A percentile compares a stretch with the other conserved stretches of the same genome.
Evolutionary conservation across 2,797 vertebrate species (phyloP).

Genomic region (Megalops cyprinoides): DNA sequence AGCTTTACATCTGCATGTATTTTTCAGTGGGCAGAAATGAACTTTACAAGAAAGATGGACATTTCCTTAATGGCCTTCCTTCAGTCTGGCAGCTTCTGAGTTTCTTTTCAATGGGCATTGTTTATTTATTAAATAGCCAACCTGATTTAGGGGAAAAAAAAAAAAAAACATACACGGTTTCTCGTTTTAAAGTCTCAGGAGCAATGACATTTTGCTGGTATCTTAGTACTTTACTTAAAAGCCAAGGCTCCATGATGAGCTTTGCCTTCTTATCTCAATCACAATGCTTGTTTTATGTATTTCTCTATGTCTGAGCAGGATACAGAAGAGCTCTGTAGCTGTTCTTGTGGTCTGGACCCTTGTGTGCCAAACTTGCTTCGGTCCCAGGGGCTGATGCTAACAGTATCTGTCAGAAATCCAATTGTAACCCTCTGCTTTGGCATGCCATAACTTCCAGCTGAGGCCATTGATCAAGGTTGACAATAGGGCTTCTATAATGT

Average conservation of each 20-base stretch:
- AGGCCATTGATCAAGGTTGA: not conserved
- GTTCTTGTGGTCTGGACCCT: not conserved
- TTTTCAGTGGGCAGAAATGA: no score
- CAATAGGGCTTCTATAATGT: not conserved
- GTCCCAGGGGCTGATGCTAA: not conserved
- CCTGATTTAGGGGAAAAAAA: no score
- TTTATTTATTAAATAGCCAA: no score
- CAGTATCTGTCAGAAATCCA: slow-evolving; percentile 9
- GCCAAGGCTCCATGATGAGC: no score
- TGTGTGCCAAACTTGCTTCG: not conserved
- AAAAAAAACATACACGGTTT: no score
- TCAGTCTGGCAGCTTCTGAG: no score
- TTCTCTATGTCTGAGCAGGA: not conserved
- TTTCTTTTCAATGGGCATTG: no score
- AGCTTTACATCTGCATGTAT: no score
- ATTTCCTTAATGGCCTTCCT: no score
- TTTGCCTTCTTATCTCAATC: not conserved
- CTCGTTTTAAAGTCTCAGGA: not conserved
- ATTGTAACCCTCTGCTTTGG: not conserved
- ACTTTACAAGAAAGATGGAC: no score
- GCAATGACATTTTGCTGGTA: not conserved
- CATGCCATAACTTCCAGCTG: not conserved
- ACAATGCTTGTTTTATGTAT: not conserved
- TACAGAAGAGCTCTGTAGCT: not conserved
- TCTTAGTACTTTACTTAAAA: not conserved